Evolutionary conservation across 2,113 vertebrate species (phyloP).

Genomic region (Engraulis encrasicolus): DNA sequence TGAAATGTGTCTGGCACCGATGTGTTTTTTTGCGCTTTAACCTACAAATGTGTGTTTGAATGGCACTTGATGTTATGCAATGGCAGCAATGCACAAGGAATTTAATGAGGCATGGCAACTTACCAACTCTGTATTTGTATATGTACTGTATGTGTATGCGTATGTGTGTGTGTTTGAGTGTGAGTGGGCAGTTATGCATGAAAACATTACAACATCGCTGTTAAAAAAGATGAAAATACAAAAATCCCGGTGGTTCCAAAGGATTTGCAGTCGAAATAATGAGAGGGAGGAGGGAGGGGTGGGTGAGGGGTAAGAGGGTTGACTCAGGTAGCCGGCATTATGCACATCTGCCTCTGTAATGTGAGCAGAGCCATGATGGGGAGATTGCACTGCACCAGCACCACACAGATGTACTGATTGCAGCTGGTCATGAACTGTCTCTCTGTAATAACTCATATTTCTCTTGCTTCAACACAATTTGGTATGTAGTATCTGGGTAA

Average conservation of each 20-base stretch:
- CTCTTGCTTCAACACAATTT: neutral
- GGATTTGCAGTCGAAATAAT: neutral
- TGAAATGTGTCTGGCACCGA: neutral
- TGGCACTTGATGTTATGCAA: neutral
- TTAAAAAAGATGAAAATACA: neutral
- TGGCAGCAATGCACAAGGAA: neutral
- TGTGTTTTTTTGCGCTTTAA: neutral
- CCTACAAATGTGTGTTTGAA: neutral
- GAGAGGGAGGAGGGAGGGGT: constrained; percentile 36
- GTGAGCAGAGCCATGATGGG: constrained; percentile 68
- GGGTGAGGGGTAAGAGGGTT: too few species aligned
- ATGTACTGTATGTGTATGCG: neutral
- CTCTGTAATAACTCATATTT: neutral
- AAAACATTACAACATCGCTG: neutral
- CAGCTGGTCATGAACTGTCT: neutral
- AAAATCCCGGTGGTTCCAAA: neutral
- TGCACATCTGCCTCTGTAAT: constrained; percentile 62
- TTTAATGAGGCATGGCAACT: neutral
- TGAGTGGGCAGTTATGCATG: neutral
- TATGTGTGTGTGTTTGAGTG: neutral
- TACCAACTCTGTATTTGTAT: neutral
- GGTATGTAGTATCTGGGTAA: neutral
- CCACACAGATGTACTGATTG: neutral
- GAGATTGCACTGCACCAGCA: constrained; percentile 46
- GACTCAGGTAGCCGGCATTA: constrained; percentile 72